Evolutionary conservation across 1,140 invertebrate genomes (phyloP), one percentile per base, ranked within the genome.

Genomic region (Tribolium madens): DNA sequence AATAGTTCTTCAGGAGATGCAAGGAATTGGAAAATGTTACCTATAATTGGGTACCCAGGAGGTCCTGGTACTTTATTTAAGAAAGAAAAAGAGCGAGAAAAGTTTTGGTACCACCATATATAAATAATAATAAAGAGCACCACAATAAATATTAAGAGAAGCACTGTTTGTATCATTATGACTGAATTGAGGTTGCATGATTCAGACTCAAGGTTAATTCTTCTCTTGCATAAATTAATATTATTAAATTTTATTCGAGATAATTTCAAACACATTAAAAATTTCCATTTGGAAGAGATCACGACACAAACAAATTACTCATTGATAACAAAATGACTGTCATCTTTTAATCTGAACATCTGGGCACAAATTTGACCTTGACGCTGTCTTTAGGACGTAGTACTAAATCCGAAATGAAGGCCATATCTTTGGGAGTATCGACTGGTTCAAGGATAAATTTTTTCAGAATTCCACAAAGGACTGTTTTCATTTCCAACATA

Each of bases 401-500:
- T 7, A 76, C 50, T 3, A 76, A 17, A 72, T 72, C 50, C 17
- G 50, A 2, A 57, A 57, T 4, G 10, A 76, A 53, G 7, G 13
- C 36, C 6, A 72, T 60, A 46, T 33, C 13, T 13, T 53, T 15
- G 12, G 48, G 48, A 3, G 68, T 72, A 60, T 76, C 75, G n/a
- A 76, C 50, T 10, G 75, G 50, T 21, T 47, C 31, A n/a, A 75
- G n/a, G 7, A 75, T n/a, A 69, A 68, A 75, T 3, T 60, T 68
- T 3, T 46, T 47, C 15, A 48, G 17, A 71, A 88, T 78, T 57
- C 85, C 85, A 3, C 86, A 86, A 7, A 88, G 53, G 0, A 83
- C 81, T 4, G 83, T 83, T 80, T 88, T 88, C 18, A 88, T 81
- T 84, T 87, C 84, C 81, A 88, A 73, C 50, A 87, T 78, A 0